Evolutionary conservation across 2,888 invertebrate species (phyloP), one percentile per base, ranked within the genome.

Genomic region (Achlya flavicornis): DNA sequence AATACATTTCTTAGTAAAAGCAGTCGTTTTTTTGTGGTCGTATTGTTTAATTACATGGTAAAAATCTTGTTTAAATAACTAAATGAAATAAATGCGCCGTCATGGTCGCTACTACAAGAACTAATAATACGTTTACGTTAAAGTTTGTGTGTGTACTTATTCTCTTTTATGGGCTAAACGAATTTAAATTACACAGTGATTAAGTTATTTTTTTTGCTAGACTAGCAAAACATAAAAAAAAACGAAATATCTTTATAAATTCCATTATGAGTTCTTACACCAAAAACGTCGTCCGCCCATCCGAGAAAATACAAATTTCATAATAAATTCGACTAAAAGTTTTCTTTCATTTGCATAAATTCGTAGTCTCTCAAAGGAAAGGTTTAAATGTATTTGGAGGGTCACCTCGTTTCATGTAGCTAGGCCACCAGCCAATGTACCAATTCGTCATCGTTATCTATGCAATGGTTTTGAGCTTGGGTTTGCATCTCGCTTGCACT

Each of bases 321-420:
- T 76, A 80, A 83, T 70, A 80, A 78, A 53, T 75, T 74, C 61
- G 66, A 69, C 72, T 64, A 69, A 80, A 78, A 82, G 75, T 83
- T 84, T 78, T 71, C 69, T 72, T 72, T 73, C 74, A 84, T 84
- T 79, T 81, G 70, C 80, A 83, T 84, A 84, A n/a, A 83, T 79
- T 79, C 71, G 75, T 70, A 74, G 73, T 70, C 66, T 75, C 75
- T 79, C 78, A 76, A 74, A 76, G 76, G 69, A 63, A 61, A 66
- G 64, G 66, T 72, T 65, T 74, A 72, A 78, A 76, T 76, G 66
- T 75, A 74, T 75, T 75, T 74, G 62, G 65, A 65, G 68, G 77
- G 72, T 53, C 58, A 38, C 19, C 38, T 32, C 38, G 59, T 41
- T 59, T 59, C 16, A 59, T 38, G 38, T 16, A 59, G 38, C n/a